Evolutionary conservation across 2,113 vertebrate genomes (phyloP).

Genomic region (Scartelaos histophorus): DNA sequence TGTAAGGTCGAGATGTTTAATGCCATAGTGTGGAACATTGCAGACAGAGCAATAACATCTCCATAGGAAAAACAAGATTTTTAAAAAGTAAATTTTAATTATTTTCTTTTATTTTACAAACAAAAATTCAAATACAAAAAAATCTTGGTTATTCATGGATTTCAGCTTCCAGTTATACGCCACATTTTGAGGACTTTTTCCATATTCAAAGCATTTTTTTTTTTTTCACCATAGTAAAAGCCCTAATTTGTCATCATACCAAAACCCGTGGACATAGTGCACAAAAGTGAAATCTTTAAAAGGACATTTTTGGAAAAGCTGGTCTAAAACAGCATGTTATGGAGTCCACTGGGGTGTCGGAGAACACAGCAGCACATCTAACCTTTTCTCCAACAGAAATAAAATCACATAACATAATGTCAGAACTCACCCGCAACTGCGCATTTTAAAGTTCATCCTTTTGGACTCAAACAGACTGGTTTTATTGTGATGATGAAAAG

Average conservation of each 20-base stretch:
- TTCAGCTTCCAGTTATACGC: not conserved
- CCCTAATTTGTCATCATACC: too few relatives aligned
- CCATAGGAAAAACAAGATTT: too few relatives aligned
- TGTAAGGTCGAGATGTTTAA: too few relatives aligned
- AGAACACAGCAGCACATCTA: conserved; percentile 24
- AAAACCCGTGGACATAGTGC: not conserved
- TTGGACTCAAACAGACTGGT: conserved; percentile 3
- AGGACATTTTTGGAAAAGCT: not conserved
- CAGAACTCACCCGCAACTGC: conserved; percentile 8
- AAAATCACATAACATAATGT: conserved; percentile 8
- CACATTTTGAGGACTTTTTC: too few relatives aligned
- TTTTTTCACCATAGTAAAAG: too few relatives aligned
- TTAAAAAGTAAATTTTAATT: too few relatives aligned
- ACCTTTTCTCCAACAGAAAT: conserved; percentile 29
- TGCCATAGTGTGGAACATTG: too few relatives aligned
- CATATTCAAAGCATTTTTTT: too few relatives aligned
- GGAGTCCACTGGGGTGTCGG: conserved; percentile 22
- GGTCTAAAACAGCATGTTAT: conserved; percentile 15
- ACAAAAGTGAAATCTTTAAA: not conserved
- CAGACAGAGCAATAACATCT: too few relatives aligned
- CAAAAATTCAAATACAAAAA: too few relatives aligned
- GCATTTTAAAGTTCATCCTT: conserved; percentile 19
- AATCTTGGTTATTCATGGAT: too few relatives aligned
- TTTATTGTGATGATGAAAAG: conserved; percentile 5
- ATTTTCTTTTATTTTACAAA: too few relatives aligned